Conservation (phyloP, 2,888 invertebrate species). For the Metellina segmentata region DNA sequence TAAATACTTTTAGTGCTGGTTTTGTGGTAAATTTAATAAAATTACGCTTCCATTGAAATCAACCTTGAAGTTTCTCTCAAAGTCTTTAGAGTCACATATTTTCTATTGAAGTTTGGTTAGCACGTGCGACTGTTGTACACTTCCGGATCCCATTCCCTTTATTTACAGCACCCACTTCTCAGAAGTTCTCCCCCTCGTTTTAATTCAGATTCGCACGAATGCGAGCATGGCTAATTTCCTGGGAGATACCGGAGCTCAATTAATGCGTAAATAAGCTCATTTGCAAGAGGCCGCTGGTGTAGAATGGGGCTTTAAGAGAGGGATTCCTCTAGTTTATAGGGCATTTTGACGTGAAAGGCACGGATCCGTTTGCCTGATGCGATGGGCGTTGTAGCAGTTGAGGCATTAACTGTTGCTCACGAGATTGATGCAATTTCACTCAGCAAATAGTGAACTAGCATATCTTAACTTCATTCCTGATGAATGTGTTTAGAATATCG, state of each 20-base stretch:
- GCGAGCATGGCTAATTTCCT: conserved; percentile 43
- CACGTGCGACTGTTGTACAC: too few species aligned
- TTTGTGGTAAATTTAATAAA: too few species aligned
- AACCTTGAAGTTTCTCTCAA: too few species aligned
- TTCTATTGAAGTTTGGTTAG: too few species aligned
- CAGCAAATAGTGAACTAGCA: not conserved
- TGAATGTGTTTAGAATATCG: not conserved
- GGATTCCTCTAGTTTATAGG: conserved; percentile 43
- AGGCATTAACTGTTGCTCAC: not conserved
- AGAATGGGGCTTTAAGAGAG: conserved; percentile 8
- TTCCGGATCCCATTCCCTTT: not conserved
- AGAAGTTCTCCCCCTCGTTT: not conserved
- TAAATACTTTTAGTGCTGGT: too few species aligned
- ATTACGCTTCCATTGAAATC: too few species aligned
- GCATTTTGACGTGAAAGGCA: conserved; percentile 19
- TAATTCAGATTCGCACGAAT: conserved; percentile 2
- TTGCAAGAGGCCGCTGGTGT: conserved; percentile 25
- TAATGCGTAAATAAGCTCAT: conserved; percentile 68
- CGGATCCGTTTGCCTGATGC: not conserved
- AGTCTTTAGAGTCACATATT: too few species aligned
- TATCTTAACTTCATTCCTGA: not conserved
- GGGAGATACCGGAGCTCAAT: conserved; percentile 47
- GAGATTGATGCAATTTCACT: conserved; percentile 8
- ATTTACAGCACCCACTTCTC: not conserved
- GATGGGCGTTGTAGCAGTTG: not conserved